These are phyloP conservation scores for Manacus vitellinus DNA, from an alignment of 2,113 vertebrate genomes.

Conservation along the genomic window DNA sequence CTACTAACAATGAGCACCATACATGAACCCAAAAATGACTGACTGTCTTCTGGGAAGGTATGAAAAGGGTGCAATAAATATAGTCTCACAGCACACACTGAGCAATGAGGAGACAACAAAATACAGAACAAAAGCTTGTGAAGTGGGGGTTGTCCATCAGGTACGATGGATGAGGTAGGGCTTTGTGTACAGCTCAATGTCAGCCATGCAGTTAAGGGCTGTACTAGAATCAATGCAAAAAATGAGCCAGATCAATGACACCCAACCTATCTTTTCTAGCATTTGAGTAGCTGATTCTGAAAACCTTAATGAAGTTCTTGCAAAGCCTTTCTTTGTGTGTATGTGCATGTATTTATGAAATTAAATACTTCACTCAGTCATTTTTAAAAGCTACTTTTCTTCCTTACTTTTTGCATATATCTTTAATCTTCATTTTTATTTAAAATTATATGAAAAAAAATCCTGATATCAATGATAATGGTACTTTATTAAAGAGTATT, in stretches of 20 bases:
- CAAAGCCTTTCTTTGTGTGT: not conserved
- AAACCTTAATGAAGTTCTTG: not conserved
- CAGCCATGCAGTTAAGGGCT: not conserved
- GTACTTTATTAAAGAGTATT: not conserved
- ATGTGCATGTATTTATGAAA: not conserved
- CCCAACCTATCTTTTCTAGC: not conserved
- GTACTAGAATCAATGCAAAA: not conserved
- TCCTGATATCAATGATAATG: not conserved
- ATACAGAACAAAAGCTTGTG: not conserved
- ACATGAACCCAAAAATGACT: not conserved
- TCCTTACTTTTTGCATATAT: not conserved
- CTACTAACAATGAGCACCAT: not conserved
- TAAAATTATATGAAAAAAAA: conserved; percentile 1
- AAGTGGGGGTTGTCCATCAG: not conserved
- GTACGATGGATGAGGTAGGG: fast-evolving
- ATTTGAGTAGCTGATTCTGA: not conserved
- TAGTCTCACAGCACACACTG: not conserved
- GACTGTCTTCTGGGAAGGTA: not conserved
- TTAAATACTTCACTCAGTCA: not conserved
- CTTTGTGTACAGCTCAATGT: not conserved
- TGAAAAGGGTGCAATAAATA: not conserved
- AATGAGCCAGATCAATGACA: not conserved
- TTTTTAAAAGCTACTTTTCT: not conserved
- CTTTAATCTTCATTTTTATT: conserved; percentile 12
- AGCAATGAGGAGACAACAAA: not conserved